A percentile compares a stretch with the other conserved stretches of the same genome.
phyloP scores from a whole-genome alignment of 1,140 invertebrate species.

The Riptortus pedestris region DNA sequence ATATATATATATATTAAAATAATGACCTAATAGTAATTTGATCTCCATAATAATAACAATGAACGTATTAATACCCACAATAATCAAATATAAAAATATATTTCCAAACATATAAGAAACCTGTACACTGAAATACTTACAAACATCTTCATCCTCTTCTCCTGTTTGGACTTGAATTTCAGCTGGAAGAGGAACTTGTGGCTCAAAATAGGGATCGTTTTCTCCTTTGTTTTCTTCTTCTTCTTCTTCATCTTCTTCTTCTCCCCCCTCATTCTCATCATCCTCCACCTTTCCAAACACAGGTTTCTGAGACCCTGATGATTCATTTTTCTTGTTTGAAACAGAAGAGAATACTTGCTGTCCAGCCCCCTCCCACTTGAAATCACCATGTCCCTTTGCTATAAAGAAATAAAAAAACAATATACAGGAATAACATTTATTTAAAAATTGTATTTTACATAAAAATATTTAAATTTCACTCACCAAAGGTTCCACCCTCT shows the following conservation, averaged over 20 bases:
- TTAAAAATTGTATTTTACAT: too few species aligned
- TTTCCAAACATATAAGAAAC: slow-evolving; percentile 1
- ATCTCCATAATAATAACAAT: not conserved
- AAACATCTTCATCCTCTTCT: slow-evolving; percentile 67
- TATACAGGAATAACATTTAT: too few species aligned
- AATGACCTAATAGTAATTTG: too few species aligned
- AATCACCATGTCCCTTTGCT: too few species aligned
- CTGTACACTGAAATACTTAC: too few species aligned
- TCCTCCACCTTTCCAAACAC: too few species aligned
- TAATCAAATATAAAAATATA: not conserved
- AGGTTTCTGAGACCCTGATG: slow-evolving; percentile 27
- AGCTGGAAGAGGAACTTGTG: slow-evolving; percentile 53
- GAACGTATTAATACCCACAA: slow-evolving; percentile 35
- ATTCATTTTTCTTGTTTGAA: slow-evolving; percentile 31
- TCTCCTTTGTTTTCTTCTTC: slow-evolving; percentile 43
- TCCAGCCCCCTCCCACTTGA: slow-evolving; percentile 44
- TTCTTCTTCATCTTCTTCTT: slow-evolving; percentile 39
- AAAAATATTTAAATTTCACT: too few species aligned
- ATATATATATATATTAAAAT: too few species aligned
- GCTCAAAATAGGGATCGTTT: slow-evolving; percentile 60
- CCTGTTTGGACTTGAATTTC: slow-evolving; percentile 68
- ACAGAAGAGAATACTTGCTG: slow-evolving; percentile 47
- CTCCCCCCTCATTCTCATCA: too few species aligned
- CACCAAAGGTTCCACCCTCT: too few species aligned
- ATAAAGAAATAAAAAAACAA: too few species aligned